Conservation (phyloP, 2,888 invertebrate species). For the Torymus aiolomorphi region DNA sequence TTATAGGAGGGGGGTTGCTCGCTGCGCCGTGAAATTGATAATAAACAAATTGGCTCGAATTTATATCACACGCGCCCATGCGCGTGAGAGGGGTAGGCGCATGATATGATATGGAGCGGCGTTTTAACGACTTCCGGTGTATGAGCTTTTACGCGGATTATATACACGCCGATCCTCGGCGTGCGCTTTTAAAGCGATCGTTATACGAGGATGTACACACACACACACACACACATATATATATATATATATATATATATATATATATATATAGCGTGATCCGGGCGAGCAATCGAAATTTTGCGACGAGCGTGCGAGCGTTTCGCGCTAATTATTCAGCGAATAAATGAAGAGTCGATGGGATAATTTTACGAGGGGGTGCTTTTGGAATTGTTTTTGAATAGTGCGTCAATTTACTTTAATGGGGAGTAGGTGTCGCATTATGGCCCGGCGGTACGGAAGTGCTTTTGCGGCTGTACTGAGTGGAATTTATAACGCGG, state of each 20-base stretch:
- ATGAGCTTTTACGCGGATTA: constrained; percentile 39
- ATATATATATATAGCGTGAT: too few relatives aligned
- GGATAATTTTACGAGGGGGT: too few relatives aligned
- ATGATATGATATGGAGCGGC: too few relatives aligned
- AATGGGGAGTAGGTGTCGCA: not conserved
- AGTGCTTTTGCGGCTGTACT: too few relatives aligned
- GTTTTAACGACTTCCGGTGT: constrained; percentile 27
- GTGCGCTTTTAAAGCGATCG: constrained; percentile 8
- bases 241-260: too few relatives aligned
- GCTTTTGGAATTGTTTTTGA: not conserved
- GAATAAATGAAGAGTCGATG: too few relatives aligned
- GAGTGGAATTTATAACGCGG: too few relatives aligned
- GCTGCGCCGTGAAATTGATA: constrained; percentile 25
- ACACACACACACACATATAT: too few relatives aligned
- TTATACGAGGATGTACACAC: not conserved
- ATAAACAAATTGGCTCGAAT: constrained; percentile 40
- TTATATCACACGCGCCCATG: too few relatives aligned
- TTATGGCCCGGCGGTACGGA: not conserved
- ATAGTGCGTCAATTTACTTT: not conserved
- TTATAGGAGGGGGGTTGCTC: not conserved
- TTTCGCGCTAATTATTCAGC: too few relatives aligned
- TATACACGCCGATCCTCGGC: not conserved
- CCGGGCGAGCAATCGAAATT: too few relatives aligned
- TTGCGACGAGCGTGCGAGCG: too few relatives aligned
- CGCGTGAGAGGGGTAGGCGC: not conserved